A percentile compares a stretch with the other conserved stretches of the same genome.
Conservation (phyloP, 2,888 invertebrate species). For the Mystacides longicornis region DNA sequence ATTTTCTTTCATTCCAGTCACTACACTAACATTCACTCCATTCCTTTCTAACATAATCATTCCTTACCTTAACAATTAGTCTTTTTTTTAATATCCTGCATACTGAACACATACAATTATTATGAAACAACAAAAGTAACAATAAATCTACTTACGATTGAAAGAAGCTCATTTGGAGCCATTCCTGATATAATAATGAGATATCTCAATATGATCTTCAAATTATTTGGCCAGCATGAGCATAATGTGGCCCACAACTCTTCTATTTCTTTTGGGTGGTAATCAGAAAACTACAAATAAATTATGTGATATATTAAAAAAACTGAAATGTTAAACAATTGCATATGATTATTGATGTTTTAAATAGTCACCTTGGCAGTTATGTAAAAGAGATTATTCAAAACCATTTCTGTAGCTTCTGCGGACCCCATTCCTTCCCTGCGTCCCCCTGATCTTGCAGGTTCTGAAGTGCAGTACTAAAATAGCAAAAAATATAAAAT, state of each 20-base stretch:
- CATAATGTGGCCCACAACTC: constrained; percentile 95
- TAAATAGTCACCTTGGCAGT: constrained; percentile 78
- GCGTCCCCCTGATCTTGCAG: constrained; percentile 57
- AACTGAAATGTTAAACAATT: background rate
- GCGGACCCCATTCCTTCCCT: constrained; percentile 96
- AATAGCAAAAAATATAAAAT: constrained; percentile 9
- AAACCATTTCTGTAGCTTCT: constrained; percentile 99
- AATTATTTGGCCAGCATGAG: constrained; percentile 93
- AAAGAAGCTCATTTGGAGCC: constrained; percentile 90
- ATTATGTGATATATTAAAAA: background rate
- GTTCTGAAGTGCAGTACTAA: constrained; percentile 56
- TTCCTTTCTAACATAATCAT: too few species aligned
- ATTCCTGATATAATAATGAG: constrained; percentile 94
- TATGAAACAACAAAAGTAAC: too few species aligned
- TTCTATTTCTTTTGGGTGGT: constrained; percentile 92
- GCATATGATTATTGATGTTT: background rate
- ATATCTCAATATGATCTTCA: constrained; percentile 93
- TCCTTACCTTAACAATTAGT: too few species aligned
- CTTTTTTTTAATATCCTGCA: too few species aligned
- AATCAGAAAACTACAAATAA: constrained; percentile 76
- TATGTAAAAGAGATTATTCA: constrained; percentile 97
- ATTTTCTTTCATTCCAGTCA: too few species aligned
- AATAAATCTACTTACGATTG: constrained; percentile 77
- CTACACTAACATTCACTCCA: too few species aligned
- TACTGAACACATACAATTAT: too few species aligned